These are phyloP conservation scores for Drosophila anomelani DNA, from an alignment of 2,888 invertebrate genomes.

Conservation along the genomic window DNA sequence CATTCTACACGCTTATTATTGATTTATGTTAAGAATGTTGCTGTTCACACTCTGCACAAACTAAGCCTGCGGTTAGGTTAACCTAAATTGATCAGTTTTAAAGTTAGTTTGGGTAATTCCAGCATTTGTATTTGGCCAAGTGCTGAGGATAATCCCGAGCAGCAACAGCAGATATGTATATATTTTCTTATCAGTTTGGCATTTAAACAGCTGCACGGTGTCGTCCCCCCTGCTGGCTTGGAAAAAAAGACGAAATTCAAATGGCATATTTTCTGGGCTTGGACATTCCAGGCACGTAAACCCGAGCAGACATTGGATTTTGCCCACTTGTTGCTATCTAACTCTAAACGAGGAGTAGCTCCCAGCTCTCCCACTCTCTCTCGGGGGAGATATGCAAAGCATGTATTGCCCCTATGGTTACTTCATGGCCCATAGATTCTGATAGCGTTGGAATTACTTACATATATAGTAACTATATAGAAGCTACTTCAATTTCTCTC, in stretches of 20 bases:
- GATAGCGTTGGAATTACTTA: constrained; percentile 21
- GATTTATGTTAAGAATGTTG: constrained; percentile 47
- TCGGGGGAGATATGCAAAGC: constrained; percentile 43
- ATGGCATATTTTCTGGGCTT: constrained; percentile 40
- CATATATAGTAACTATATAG: constrained; percentile 4
- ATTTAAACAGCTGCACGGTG: constrained; percentile 74
- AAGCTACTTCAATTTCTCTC: constrained; percentile 6
- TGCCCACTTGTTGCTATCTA: constrained; percentile 65
- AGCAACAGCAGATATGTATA: neutral
- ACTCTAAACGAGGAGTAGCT: neutral
- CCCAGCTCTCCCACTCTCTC: constrained; percentile 4
- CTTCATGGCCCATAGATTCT: constrained; percentile 34
- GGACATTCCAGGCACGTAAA: constrained; percentile 66
- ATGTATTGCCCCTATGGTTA: constrained; percentile 41
- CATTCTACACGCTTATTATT: constrained; percentile 35
- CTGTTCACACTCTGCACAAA: constrained; percentile 7
- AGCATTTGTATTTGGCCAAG: constrained; percentile 70
- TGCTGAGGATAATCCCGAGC: constrained; percentile 54
- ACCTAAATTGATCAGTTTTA: constrained; percentile 58
- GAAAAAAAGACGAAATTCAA: constrained; percentile 45
- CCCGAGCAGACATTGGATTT: constrained; percentile 58
- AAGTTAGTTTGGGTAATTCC: constrained; percentile 52
- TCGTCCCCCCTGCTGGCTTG: constrained; percentile 25
- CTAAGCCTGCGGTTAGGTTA: constrained; percentile 6
- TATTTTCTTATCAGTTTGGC: constrained; percentile 57